Evolutionary conservation across 2,797 vertebrate species (phyloP), one percentile per base, ranked within the genome.

Genomic region (Liasis olivaceus): DNA sequence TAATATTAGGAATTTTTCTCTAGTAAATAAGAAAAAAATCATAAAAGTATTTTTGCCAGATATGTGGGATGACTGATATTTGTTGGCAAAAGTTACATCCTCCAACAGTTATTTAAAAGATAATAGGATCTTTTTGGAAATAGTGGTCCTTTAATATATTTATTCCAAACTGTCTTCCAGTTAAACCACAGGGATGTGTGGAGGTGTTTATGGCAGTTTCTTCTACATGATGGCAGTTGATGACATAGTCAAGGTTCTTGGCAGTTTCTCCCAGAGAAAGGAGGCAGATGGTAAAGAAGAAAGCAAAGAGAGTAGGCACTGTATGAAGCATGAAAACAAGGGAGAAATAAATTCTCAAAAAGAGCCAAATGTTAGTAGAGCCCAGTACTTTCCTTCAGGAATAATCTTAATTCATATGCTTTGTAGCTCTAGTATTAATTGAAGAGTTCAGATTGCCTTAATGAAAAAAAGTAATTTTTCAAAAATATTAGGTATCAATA

Each of bases 121-220:
- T 86, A 64, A 59, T 93, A 93, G 60, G 59, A 22, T 69, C 92
- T 95, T 96, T 92, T 95, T 92, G 92, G 72, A 95, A 93, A 24
- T 89, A 87, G 94, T 94, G 56, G 47, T n/a, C 94, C 36, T 77
- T 95, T 91, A 92, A 54, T 81, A 93, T 90, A 26, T 90, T 62
- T 95, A 66, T 88, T 88, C 36, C 62, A 63, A 88, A 88, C 36
- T 63, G 87, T 42, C 24, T 88, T 63, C 60, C 59, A 88, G 26
- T 88, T 63, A 47, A 26, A 88, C 26, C 60, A 88, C 59, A 63
- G 36, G 59, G 87, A 62, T 63, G 47, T 14, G 42, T 47, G 42
- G 14, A 63, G 36, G 60, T 88, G 60, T 62, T 63, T 62, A 88
- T 88, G 87, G 87, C 87, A 88, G 36, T 47, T 5, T 63, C 4